Evolutionary conservation across 2,888 invertebrate genomes (phyloP).

Genomic region (Girardia tigrina): DNA sequence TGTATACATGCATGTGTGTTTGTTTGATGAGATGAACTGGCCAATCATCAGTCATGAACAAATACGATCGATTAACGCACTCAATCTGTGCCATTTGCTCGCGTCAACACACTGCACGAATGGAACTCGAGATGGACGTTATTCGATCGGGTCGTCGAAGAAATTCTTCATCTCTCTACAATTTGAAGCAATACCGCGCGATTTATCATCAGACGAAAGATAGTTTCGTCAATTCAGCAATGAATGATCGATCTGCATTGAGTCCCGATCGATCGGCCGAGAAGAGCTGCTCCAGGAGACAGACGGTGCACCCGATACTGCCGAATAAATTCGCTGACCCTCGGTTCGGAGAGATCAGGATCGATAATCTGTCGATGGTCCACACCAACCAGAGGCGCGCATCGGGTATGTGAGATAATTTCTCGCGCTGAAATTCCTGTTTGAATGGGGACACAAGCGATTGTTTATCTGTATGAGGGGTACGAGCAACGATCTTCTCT

Average conservation of each 20-base stretch:
- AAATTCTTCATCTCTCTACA: neutral
- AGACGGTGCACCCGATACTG: neutral
- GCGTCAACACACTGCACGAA: too few relatives aligned
- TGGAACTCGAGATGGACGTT: neutral
- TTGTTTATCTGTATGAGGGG: too few relatives aligned
- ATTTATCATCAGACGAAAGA: neutral
- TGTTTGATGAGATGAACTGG: too few relatives aligned
- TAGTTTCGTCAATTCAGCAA: neutral
- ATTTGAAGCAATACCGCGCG: neutral
- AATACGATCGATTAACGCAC: too few relatives aligned
- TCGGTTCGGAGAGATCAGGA: neutral
- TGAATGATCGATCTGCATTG: neutral
- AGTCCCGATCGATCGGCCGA: neutral
- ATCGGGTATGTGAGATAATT: neutral
- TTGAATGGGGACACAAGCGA: too few relatives aligned
- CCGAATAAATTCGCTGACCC: neutral
- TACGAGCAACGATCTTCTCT: too few relatives aligned
- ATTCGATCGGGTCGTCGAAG: neutral
- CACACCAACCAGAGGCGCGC: neutral
- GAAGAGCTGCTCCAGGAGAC: neutral
- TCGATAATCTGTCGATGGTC: neutral
- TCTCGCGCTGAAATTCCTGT: too few relatives aligned
- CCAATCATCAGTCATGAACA: too few relatives aligned
- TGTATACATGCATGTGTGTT: too few relatives aligned
- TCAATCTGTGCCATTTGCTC: too few relatives aligned